Base-by-base conservation (phyloP, 2,113 vertebrate genomes). In the Lepisosteus oculatus region DNA sequence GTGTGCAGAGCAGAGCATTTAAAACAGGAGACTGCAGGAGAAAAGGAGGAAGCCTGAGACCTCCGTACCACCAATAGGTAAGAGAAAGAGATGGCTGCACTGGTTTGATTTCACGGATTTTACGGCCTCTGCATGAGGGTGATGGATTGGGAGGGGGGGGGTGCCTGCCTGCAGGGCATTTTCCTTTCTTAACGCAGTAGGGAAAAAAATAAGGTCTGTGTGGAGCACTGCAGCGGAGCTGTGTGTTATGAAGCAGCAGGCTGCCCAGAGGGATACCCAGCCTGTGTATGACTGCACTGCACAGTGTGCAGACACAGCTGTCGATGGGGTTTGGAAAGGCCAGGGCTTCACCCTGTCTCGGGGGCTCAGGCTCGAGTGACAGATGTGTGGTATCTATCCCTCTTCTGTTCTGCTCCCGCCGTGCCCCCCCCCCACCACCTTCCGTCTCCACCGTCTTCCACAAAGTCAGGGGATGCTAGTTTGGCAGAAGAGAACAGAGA, bases 61-160 rank as follows among this genome's bases (percentile, higher is more conserved):
- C 6, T 56, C 59, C 72, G 61, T 76, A 70, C 73, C 77, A 75
- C 59, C 66, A 56, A 17, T 82, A 87, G 87, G 87, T 88, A 88
- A 82, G 86, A 29, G 17, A 51, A 51, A 51, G 47, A 6, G 4
- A 51, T 51, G 47, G 4, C 47, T 51, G 47, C 4, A 51, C 4
- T 51, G 47, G 8, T 5, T 9, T 6, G 4, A 51, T 51, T 51
- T 51, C 8, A 2, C 0, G 17, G 43, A 3, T 70, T 42, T 61
- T 61, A 1, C 44, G 43, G 44, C 63, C 15, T 17, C 8, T 42
- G 12, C 9, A 51, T 41, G 11, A 55, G 6, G 17, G 17, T 45
- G n/a, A 45, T n/a, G 44, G 4, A 13, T 67, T 3, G 43, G 12
- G 42, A 13, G 51, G 41, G 51, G 17, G 3, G 0, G n/a, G n/a